Evolutionary conservation across 2,888 invertebrate genomes (phyloP).

Genomic region (Ceramica pisi): DNA sequence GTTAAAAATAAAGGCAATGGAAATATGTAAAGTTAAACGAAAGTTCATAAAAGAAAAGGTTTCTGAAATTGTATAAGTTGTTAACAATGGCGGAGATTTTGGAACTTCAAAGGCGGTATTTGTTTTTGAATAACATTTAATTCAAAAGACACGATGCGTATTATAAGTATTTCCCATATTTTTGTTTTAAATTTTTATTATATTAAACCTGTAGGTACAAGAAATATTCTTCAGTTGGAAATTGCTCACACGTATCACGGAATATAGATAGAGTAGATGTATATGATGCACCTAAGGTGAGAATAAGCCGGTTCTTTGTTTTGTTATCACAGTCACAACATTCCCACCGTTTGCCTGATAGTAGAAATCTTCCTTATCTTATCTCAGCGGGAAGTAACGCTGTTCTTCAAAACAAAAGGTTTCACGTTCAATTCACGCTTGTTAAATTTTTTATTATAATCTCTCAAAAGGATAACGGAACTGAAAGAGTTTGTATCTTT

Average conservation of each 20-base stretch:
- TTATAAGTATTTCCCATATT: no score
- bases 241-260: not conserved
- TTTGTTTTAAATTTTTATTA: no score
- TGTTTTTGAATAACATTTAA: not conserved
- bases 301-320: not conserved
- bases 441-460: slow-evolving; percentile 51
- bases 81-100: not conserved
- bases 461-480: slow-evolving; percentile 69
- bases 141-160: not conserved
- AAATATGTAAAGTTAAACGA: not conserved
- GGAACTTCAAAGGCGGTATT: slow-evolving; percentile 4
- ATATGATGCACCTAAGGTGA: not conserved
- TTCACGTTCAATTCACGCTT: slow-evolving; percentile 56
- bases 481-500: slow-evolving; percentile 59
- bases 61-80: not conserved
- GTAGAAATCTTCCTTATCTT: slow-evolving; percentile 27
- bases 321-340: slow-evolving; percentile 8
- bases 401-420: slow-evolving; percentile 40
- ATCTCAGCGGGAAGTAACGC: slow-evolving; percentile 45
- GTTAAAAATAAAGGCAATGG: not conserved
- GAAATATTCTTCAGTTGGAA: no score
- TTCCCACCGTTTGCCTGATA: slow-evolving; percentile 23
- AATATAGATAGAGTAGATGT: not conserved
- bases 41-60: not conserved
- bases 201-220: no score